Conservation (phyloP, 2,797 vertebrate genomes). For the Typhlichthys subterraneus region DNA sequence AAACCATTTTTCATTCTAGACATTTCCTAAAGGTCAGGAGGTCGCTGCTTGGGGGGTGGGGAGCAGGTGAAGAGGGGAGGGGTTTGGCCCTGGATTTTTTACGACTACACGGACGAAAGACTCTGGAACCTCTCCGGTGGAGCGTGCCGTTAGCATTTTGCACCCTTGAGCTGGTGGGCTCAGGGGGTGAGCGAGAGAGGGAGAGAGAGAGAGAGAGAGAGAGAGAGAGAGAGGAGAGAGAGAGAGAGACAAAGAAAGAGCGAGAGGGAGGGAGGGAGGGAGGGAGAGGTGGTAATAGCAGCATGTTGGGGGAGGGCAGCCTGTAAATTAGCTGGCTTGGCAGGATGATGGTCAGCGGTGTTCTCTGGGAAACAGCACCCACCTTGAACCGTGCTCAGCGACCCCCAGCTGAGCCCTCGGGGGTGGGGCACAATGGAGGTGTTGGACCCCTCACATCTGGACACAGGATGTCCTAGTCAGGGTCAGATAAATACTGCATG, state of each 20-base stretch:
- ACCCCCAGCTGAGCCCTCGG: conserved; percentile 60
- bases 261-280: conserved; percentile 27
- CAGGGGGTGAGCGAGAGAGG: background rate
- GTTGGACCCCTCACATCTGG: no score
- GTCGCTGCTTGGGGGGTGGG: conserved; percentile 75
- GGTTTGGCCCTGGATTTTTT: conserved; percentile 49
- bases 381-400: conserved; percentile 71
- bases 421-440: conserved; percentile 3
- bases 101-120: conserved; percentile 67
- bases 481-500: no score
- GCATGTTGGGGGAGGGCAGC: conserved; percentile 14
- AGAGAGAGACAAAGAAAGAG: no score
- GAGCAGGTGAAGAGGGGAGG: conserved; percentile 26
- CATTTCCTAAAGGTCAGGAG: conserved; percentile 81
- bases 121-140: conserved; percentile 77
- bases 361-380: conserved; percentile 60
- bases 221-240: conserved; percentile 24
- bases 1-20: conserved; percentile 51
- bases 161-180: conserved; percentile 53
- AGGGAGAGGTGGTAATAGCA: conserved; percentile 32
- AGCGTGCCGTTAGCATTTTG: conserved; percentile 74
- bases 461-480: no score
- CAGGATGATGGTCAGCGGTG: conserved; percentile 64
- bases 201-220: conserved; percentile 23
- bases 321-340: conserved; percentile 71